Conservation (phyloP, 2,113 vertebrate genomes). For the Chlorocebus sabaeus region DNA sequence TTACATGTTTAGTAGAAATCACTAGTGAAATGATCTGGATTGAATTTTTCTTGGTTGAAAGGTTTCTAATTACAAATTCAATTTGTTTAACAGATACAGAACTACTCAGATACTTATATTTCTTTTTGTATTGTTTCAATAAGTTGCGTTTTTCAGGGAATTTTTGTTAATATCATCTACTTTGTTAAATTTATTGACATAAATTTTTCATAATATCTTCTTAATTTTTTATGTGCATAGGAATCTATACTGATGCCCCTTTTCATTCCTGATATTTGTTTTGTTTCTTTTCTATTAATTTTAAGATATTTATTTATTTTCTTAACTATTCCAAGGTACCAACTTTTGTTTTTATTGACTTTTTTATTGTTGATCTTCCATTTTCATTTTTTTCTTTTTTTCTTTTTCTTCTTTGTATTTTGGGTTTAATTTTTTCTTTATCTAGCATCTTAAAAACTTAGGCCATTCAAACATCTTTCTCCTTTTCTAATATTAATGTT, state of each 20-base stretch:
- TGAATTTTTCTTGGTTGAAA: constrained; percentile 2
- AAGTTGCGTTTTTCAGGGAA: neutral
- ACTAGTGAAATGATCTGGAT: neutral
- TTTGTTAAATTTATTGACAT: neutral
- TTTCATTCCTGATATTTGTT: neutral
- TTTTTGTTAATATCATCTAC: neutral
- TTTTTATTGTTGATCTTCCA: neutral
- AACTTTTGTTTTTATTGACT: neutral
- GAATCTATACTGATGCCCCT: neutral
- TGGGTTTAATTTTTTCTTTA: neutral
- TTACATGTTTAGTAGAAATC: neutral
- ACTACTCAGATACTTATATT: neutral
- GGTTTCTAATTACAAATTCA: neutral
- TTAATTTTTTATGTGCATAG: neutral
- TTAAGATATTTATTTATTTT: neutral
- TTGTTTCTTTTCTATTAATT: neutral
- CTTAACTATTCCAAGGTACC: neutral
- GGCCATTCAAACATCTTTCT: neutral
- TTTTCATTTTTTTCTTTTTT: neutral
- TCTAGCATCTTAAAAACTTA: neutral
- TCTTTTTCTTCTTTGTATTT: neutral
- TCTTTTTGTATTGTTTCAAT: neutral
- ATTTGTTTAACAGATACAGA: neutral
- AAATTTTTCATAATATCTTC: neutral
- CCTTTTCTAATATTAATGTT: neutral